Percentiles rank a stretch among this genome's conserved stretches.
Evolutionary conservation across 2,113 vertebrate genomes (phyloP).

Genomic region (Anguilla rostrata): DNA sequence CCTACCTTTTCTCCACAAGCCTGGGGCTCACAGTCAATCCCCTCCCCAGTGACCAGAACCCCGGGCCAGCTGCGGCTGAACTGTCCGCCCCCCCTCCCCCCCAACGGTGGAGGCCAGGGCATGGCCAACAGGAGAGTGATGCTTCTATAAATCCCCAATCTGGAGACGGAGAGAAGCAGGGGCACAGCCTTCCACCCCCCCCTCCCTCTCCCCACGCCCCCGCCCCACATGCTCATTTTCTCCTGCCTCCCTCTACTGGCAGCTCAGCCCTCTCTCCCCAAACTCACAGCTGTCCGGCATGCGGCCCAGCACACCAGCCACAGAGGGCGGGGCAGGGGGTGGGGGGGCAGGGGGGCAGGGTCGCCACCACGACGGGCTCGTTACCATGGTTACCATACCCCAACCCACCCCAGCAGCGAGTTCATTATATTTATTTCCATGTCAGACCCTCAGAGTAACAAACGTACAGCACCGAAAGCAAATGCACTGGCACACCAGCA

Average conservation of each 20-base stretch:
- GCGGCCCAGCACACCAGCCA: not conserved
- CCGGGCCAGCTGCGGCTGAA: not conserved
- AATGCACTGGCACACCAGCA: too few relatives aligned
- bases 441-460: too few relatives aligned
- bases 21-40: not conserved
- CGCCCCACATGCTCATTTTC: not conserved
- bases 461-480: too few relatives aligned
- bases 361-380: not conserved
- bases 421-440: too few relatives aligned
- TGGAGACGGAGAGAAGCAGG: not conserved
- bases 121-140: not conserved
- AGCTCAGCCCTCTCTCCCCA: not conserved
- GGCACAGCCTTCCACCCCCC: too few relatives aligned
- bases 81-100: not conserved
- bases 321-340: not conserved
- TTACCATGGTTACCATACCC: not conserved
- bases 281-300: not conserved
- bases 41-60: not conserved
- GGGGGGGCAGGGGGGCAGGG: too few relatives aligned
- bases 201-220: too few relatives aligned
- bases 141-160: not conserved
- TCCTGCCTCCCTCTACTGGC: constrained; percentile 29
- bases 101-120: not conserved
- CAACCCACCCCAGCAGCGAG: not conserved
- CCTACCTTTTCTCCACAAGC: not conserved